phyloP scores from a whole-genome alignment of 2,797 vertebrate species.

The Antennarius maculatus region DNA sequence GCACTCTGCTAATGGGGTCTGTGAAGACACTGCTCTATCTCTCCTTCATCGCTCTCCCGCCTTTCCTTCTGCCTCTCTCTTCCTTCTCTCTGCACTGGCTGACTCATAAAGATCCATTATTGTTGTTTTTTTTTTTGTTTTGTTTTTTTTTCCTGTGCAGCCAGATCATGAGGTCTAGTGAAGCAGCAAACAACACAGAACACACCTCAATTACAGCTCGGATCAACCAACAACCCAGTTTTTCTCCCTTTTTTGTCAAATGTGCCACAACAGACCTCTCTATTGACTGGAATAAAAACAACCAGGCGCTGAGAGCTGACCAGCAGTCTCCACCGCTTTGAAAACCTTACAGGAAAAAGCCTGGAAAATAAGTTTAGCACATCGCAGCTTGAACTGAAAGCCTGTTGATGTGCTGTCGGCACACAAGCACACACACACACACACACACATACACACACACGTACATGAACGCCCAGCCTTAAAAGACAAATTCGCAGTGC shows the following conservation, averaged over 20 bases:
- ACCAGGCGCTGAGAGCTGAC: slow-evolving; percentile 59
- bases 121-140: slow-evolving; percentile 55
- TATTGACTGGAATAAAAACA: slow-evolving; percentile 72
- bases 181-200: slow-evolving; percentile 73
- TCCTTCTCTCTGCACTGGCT: slow-evolving; percentile 40
- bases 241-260: slow-evolving; percentile 36
- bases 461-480: slow-evolving; percentile 27
- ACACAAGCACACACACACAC: slow-evolving; percentile 28
- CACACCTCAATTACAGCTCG: slow-evolving; percentile 73
- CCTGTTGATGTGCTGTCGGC: slow-evolving; percentile 53
- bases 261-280: slow-evolving; percentile 69
- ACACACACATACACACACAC: slow-evolving; percentile 26
- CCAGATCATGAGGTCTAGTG: slow-evolving; percentile 71
- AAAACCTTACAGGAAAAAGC: slow-evolving; percentile 57
- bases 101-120: slow-evolving; percentile 78
- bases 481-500: slow-evolving; percentile 24
- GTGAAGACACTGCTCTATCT: slow-evolving; percentile 62
- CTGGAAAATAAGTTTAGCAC: slow-evolving; percentile 67
- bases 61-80: slow-evolving; percentile 23
- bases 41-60: slow-evolving; percentile 42
- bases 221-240: slow-evolving; percentile 57
- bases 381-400: slow-evolving; percentile 67
- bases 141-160: slow-evolving; percentile 45
- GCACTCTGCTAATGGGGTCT: slow-evolving; percentile 83
- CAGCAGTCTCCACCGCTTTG: slow-evolving; percentile 50